A percentile compares a stretch with the other conserved stretches of the same genome.
These are phyloP conservation scores for Heterodera carotae DNA, from an alignment of 1,140 invertebrate genomes.

Conservation along the genomic window DNA sequence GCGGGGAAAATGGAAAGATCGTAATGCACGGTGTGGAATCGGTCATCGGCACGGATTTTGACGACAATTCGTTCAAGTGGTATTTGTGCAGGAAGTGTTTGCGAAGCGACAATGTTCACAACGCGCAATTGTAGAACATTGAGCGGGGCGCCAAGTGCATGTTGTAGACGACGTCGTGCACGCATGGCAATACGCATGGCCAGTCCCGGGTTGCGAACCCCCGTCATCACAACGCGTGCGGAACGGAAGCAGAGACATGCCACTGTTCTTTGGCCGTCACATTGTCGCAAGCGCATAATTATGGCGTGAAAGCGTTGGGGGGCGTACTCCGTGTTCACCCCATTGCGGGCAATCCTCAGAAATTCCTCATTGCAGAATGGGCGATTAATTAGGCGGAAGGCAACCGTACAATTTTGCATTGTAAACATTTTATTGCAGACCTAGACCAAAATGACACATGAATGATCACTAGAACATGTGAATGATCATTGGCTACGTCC, in stretches of 20 bases:
- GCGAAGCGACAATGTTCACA: background rate
- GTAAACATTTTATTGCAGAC: background rate
- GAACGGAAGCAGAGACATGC: background rate
- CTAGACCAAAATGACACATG: background rate
- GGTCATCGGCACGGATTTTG: too few species aligned
- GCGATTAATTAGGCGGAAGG: background rate
- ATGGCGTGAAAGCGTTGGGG: constrained; percentile 12
- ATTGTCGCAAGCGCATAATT: constrained; percentile 11
- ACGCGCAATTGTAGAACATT: background rate
- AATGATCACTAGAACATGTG: background rate
- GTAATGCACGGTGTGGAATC: background rate
- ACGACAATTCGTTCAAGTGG: background rate
- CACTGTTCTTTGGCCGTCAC: background rate
- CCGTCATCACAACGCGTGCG: background rate
- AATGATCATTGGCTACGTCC: background rate
- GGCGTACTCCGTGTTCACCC: background rate
- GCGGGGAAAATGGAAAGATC: constrained; percentile 14
- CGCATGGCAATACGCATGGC: background rate
- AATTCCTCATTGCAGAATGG: background rate
- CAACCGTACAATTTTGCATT: constrained; percentile 14
- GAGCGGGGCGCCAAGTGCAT: too few species aligned
- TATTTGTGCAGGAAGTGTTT: background rate
- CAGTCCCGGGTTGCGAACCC: background rate
- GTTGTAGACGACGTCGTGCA: background rate
- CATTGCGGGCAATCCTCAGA: background rate